Conservation (phyloP, 2,797 vertebrate species). For the Arrhamphus sclerolepis region DNA sequence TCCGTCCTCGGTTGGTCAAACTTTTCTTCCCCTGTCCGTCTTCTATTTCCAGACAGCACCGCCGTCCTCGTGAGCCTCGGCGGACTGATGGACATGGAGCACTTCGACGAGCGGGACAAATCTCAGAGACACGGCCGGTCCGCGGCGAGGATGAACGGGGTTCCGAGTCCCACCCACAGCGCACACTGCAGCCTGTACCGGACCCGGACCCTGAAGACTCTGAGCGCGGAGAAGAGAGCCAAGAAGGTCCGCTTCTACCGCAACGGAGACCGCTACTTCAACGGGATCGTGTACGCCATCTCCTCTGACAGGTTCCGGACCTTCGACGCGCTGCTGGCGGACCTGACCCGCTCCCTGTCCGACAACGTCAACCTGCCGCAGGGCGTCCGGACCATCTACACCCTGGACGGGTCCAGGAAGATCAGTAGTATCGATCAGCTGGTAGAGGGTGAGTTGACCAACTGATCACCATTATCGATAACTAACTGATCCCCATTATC, state of each 20-base stretch:
- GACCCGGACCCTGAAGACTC: slow-evolving; percentile 93
- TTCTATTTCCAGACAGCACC: slow-evolving; percentile 59
- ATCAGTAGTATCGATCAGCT: slow-evolving; percentile 89
- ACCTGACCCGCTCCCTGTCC: slow-evolving; percentile 94
- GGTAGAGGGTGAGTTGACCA: slow-evolving; percentile 87
- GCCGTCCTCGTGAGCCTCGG: slow-evolving; percentile 63
- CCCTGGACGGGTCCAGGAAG: slow-evolving; percentile 90
- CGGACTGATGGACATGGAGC: slow-evolving; percentile 90
- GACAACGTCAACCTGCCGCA: slow-evolving; percentile 97
- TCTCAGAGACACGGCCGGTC: slow-evolving; percentile 81
- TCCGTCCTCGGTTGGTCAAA: slow-evolving; percentile 14
- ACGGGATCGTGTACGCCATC: slow-evolving; percentile 95
- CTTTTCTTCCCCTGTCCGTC: slow-evolving; percentile 9
- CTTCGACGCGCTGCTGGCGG: slow-evolving; percentile 94
- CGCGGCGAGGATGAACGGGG: slow-evolving; percentile 87
- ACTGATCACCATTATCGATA: no score
- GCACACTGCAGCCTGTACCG: slow-evolving; percentile 97
- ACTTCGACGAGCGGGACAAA: slow-evolving; percentile 94
- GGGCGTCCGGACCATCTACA: slow-evolving; percentile 96
- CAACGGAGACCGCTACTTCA: slow-evolving; percentile 97
- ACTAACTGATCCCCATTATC: no score
- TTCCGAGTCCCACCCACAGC: slow-evolving; percentile 94
- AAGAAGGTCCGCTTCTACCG: slow-evolving; percentile 98
- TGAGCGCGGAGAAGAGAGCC: slow-evolving; percentile 93
- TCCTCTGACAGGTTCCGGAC: slow-evolving; percentile 93